A percentile compares a stretch with the other conserved stretches of the same genome.
phyloP scores from a whole-genome alignment of 2,797 vertebrate genomes.

The Rhynchonycteris naso region DNA sequence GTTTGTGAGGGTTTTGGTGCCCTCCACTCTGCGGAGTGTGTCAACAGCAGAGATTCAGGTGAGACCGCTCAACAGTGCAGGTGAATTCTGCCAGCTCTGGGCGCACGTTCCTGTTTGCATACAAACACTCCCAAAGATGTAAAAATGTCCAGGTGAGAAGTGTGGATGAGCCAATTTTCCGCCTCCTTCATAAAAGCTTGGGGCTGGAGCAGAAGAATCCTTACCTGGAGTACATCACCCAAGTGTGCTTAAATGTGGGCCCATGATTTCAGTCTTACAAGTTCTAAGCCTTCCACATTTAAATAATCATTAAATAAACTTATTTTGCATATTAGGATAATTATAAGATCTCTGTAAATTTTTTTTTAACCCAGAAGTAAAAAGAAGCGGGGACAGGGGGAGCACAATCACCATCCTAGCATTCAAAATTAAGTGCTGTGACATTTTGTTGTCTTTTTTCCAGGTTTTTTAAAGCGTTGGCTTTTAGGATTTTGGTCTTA shows the following conservation, averaged over 20 bases:
- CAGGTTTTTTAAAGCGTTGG: conserved; percentile 44
- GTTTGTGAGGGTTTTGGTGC: background rate
- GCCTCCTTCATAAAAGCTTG: background rate
- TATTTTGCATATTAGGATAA: conserved; percentile 16
- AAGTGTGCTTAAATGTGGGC: background rate
- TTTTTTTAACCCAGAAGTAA: background rate
- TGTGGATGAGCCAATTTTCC: background rate
- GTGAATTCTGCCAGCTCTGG: conserved; percentile 44
- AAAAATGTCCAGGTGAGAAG: background rate
- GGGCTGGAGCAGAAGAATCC: background rate
- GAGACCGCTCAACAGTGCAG: conserved; percentile 55
- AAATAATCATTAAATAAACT: background rate
- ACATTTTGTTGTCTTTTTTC: conserved; percentile 50
- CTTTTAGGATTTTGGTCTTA: conserved; percentile 48
- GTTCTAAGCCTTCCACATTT: background rate
- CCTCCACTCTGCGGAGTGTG: conserved; percentile 38
- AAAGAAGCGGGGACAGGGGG: background rate
- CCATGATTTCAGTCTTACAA: background rate
- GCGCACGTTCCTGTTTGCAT: conserved; percentile 62
- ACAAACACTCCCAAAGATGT: conserved; percentile 55
- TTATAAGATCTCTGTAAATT: background rate
- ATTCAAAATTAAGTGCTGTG: conserved; percentile 38
- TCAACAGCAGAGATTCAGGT: conserved; percentile 68
- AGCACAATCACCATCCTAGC: background rate
- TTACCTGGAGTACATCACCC: background rate